phyloP scores from a whole-genome alignment of 2,113 vertebrate genomes.

The Archocentrus centrarchus region DNA sequence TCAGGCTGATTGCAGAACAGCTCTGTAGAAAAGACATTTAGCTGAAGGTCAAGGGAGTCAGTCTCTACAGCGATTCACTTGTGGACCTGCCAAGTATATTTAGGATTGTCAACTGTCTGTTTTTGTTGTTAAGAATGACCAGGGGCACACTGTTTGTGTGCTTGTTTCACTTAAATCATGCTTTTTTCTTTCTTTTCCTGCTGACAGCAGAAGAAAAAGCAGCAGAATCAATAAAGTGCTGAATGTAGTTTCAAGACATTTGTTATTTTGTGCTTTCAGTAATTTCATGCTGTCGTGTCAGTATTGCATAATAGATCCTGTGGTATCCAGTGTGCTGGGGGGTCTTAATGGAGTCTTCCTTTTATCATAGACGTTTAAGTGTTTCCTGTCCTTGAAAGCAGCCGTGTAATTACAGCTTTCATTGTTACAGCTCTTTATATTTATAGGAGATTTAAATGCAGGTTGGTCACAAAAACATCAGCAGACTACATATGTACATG shows the following conservation, averaged over 20 bases:
- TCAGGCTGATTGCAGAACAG: conserved; percentile 75
- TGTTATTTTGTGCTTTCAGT: not conserved
- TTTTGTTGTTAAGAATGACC: not conserved
- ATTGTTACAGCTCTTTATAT: not conserved
- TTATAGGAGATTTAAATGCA: not conserved
- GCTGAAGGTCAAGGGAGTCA: conserved; percentile 61
- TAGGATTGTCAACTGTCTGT: not conserved
- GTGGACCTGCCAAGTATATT: conserved; percentile 15
- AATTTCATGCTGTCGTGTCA: not conserved
- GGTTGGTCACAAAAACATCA: no score
- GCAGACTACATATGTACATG: no score
- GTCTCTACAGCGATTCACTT: conserved; percentile 10
- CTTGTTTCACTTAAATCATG: not conserved
- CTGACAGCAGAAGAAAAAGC: not conserved
- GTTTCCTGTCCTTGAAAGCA: not conserved
- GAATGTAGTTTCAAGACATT: not conserved
- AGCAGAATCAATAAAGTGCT: not conserved
- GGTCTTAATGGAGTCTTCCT: not conserved
- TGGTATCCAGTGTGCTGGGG: not conserved
- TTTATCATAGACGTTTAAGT: conserved; percentile 5
- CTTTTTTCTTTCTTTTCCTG: not conserved
- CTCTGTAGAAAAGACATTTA: conserved; percentile 52
- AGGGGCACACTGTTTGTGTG: not conserved
- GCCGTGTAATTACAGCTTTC: not conserved
- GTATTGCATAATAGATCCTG: not conserved